These are phyloP conservation scores for Neogobius melanostomus DNA, from an alignment of 2,113 vertebrate species.

Conservation along the genomic window DNA sequence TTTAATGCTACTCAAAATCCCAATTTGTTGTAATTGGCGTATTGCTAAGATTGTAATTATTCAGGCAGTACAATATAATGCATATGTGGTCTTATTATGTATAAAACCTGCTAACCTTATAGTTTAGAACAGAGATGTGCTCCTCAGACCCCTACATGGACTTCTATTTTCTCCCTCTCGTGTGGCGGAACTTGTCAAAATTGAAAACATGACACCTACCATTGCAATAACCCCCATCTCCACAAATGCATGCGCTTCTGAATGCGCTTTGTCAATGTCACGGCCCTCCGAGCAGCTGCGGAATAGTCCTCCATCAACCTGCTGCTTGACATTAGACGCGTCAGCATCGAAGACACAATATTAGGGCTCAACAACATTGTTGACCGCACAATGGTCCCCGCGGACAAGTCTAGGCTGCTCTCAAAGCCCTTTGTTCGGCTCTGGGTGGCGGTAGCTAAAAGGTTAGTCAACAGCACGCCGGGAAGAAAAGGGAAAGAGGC, in stretches of 20 bases:
- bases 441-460: conserved; percentile 48
- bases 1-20: too few relatives aligned
- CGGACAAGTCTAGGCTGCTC: conserved; percentile 41
- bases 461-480: conserved; percentile 36
- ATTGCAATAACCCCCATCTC: background rate
- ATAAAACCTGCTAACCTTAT: too few relatives aligned
- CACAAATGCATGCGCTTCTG: conserved; percentile 7
- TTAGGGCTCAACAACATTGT: conserved; percentile 62
- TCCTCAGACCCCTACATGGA: background rate
- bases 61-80: too few relatives aligned
- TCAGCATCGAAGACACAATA: conserved; percentile 50
- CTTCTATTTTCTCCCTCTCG: background rate
- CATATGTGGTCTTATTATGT: too few relatives aligned
- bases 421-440: conserved; percentile 65
- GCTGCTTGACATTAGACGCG: conserved; percentile 49
- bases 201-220: conserved; percentile 12
- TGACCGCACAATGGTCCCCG: conserved; percentile 53
- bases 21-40: too few relatives aligned
- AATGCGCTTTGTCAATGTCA: conserved; percentile 44
- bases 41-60: too few relatives aligned
- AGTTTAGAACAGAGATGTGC: background rate
- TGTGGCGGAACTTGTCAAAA: background rate
- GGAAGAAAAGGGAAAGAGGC: conserved; percentile 34
- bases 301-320: conserved; percentile 36
- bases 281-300: conserved; percentile 50